Conservation (phyloP, 2,888 invertebrate species). For the Cosmorhoe ocellata region DNA sequence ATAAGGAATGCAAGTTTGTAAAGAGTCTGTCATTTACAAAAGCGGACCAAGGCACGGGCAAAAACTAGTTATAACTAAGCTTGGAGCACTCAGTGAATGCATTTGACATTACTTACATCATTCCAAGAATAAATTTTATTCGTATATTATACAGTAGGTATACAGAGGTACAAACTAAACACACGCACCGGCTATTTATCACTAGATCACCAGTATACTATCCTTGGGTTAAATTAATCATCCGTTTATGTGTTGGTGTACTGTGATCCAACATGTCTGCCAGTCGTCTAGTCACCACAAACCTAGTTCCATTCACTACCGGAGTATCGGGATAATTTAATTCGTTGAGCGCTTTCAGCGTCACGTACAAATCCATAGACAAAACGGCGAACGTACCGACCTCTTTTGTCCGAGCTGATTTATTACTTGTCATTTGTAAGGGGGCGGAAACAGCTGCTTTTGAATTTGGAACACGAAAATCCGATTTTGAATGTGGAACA, state of each 20-base stretch:
- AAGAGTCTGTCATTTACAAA: too few species aligned
- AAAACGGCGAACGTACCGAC: slow-evolving; percentile 31
- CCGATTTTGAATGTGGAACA: slow-evolving; percentile 13
- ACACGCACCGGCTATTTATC: too few species aligned
- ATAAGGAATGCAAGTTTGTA: too few species aligned
- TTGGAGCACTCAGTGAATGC: too few species aligned
- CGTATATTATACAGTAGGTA: too few species aligned
- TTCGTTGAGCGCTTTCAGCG: slow-evolving; percentile 59
- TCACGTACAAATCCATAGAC: slow-evolving; percentile 59
- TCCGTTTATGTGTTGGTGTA: neutral
- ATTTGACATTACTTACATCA: too few species aligned
- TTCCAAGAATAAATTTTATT: too few species aligned
- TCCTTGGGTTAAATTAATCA: too few species aligned
- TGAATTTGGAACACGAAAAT: slow-evolving; percentile 25
- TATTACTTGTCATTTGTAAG: slow-evolving; percentile 26
- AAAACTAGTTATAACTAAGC: too few species aligned
- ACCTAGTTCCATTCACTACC: slow-evolving; percentile 1
- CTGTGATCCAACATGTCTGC: slow-evolving; percentile 3
- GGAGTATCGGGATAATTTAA: slow-evolving; percentile 48
- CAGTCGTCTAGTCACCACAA: slow-evolving; percentile 14
- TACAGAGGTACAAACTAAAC: too few species aligned
- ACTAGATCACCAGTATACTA: too few species aligned
- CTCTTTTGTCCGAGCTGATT: slow-evolving; percentile 34
- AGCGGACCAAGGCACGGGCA: too few species aligned
- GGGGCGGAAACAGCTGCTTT: slow-evolving; percentile 29